Conservation (phyloP, 1,140 invertebrate genomes). For the Drosophila novamexicana region DNA sequence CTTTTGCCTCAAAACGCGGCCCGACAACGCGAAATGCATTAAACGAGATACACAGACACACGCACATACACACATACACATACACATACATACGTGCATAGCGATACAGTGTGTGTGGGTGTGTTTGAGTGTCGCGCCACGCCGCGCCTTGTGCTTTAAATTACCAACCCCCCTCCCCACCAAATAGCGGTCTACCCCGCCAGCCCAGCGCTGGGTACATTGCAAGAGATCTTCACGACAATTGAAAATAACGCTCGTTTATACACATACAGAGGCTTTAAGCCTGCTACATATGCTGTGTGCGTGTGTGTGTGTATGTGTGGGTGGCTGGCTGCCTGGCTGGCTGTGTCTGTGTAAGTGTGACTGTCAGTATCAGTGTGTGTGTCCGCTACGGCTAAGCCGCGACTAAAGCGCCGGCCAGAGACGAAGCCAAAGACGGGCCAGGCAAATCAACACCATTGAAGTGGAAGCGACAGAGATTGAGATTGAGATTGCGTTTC, state of each 20-base stretch:
- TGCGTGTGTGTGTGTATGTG: conserved; percentile 14
- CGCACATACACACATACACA: conserved; percentile 11
- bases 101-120: conserved; percentile 31
- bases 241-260: conserved; percentile 56
- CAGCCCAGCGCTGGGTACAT: background rate
- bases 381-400: conserved; percentile 10
- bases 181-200: background rate
- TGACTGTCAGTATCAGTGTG: conserved; percentile 2
- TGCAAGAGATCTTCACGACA: conserved; percentile 50
- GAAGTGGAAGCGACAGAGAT: conserved; percentile 72
- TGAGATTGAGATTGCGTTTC: conserved; percentile 80
- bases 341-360: conserved; percentile 1
- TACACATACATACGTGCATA: background rate
- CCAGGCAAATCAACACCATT: conserved; percentile 74
- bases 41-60: conserved; percentile 40
- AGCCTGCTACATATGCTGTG: conserved; percentile 23
- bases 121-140: conserved; percentile 47
- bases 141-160: conserved; percentile 62
- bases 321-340: conserved; percentile 1
- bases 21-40: conserved; percentile 54
- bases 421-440: conserved; percentile 8
- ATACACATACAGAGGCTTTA: conserved; percentile 10
- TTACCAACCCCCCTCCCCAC: conserved; percentile 29
- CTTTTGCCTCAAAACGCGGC: conserved; percentile 33
- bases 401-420: conserved; percentile 22